Conservation (phyloP, 2,888 invertebrate species). For the Gibbula magus region DNA sequence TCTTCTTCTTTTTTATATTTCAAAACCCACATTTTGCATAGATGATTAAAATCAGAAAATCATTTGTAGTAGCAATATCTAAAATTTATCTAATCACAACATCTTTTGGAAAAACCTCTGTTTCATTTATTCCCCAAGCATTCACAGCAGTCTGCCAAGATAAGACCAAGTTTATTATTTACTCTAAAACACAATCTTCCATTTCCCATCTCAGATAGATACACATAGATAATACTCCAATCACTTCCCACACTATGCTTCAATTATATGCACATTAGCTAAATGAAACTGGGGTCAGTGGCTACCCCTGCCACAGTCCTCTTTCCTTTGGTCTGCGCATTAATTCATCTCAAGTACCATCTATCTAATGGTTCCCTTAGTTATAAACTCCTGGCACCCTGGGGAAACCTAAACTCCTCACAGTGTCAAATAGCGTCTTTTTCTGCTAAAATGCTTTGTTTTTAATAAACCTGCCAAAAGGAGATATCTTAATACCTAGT, state of each 20-base stretch:
- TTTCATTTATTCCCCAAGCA: no score
- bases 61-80: no score
- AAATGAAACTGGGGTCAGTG: constrained; percentile 16
- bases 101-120: no score
- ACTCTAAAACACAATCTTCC: no score
- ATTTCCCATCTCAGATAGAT: no score
- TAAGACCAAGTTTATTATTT: no score
- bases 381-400: background rate
- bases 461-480: constrained; percentile 14
- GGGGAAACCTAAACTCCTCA: background rate
- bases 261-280: constrained; percentile 22
- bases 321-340: constrained; percentile 3
- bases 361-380: background rate
- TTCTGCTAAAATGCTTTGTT: constrained; percentile 15
- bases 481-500: background rate
- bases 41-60: no score
- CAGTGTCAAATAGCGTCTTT: constrained; percentile 9
- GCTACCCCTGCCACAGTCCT: background rate
- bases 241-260: constrained; percentile 7
- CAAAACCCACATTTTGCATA: no score
- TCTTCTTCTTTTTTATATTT: no score
- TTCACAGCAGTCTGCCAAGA: no score
- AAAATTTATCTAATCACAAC: no score
- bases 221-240: no score
- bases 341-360: constrained; percentile 17